Evolutionary conservation across 2,888 invertebrate species (phyloP).

Genomic region (Apomyelois bistriatella): DNA sequence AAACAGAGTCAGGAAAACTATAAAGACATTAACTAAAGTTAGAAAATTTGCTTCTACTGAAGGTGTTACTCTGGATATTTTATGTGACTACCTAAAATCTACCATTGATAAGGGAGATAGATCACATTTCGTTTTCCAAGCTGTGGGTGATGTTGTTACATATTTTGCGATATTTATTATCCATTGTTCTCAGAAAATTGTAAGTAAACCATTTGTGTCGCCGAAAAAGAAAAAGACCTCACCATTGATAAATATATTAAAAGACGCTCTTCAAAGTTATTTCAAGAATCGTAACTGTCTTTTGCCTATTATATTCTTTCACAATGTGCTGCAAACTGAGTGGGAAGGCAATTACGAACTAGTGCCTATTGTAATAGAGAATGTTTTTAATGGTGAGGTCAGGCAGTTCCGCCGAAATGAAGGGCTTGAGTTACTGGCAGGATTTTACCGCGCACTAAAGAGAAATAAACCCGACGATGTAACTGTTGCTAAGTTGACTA

Average conservation of each 20-base stretch:
- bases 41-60: constrained; percentile 81
- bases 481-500: constrained; percentile 47
- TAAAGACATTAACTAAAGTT: constrained; percentile 80
- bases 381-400: constrained; percentile 80
- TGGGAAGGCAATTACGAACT: constrained; percentile 84
- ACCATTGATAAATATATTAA: constrained; percentile 69
- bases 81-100: constrained; percentile 78
- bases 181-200: constrained; percentile 79
- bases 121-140: constrained; percentile 82
- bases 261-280: constrained; percentile 77
- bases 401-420: constrained; percentile 84
- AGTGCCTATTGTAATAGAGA: constrained; percentile 77
- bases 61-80: constrained; percentile 73
- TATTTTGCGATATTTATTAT: constrained; percentile 83
- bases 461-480: constrained; percentile 57
- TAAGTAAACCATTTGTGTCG: constrained; percentile 11
- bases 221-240: constrained; percentile 48
- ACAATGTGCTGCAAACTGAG: constrained; percentile 81
- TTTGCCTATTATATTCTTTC: constrained; percentile 83
- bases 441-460: constrained; percentile 82
- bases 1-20: constrained; percentile 80
- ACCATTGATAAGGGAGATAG: constrained; percentile 82
- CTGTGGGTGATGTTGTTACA: constrained; percentile 82
- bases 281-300: constrained; percentile 83
- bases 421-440: constrained; percentile 82